Evolutionary conservation across 2,888 invertebrate genomes (phyloP), one percentile per base, ranked within the genome.

Genomic region (Drosophila kambysellisi): DNA sequence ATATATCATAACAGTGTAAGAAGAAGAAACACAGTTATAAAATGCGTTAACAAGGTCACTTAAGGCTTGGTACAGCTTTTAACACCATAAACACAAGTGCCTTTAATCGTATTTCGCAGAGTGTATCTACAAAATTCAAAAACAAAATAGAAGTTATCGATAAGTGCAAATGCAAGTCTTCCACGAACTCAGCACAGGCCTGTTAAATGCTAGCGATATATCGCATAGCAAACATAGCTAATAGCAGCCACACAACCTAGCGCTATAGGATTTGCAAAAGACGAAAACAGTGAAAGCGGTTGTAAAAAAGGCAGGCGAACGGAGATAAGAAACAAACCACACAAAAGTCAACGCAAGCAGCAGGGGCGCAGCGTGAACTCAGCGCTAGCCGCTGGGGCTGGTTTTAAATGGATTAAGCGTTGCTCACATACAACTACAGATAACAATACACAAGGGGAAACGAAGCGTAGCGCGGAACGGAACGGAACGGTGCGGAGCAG

Each of bases 271-370:
- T 75, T 78, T 79, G 78, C 79, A 73, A 79, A 79, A 79, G 79
- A 79, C 80, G 80, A 79, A 79, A 79, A 80, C 81, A 79, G 77
- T 77, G 79, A 79, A 81, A 79, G 81, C 77, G 81, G 70, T 50
- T 64, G 65, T 53, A 74, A 76, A 79, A 79, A 65, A 60, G 43
- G 63, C 63, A 73, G 52, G 63, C 74, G 68, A 79, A 77, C 29
- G 52, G 66, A 68, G 79, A 79, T 79, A 80, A 79, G 79, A 80
- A 77, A 69, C 74, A 58, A 80, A 74, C 43, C 58, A 70, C 48
- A 66, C 30, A 80, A 79, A 79, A 67, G 61, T 68, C 77, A 68
- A 70, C 70, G 69, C 69, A 66, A 76, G 76, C 79, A 69, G 74
- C 80, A 77, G 79, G 77, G 81, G 80, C 81, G 70, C 76, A 70